Evolutionary conservation across 2,113 vertebrate genomes (phyloP).

Genomic region (Crotophaga sulcirostris): DNA sequence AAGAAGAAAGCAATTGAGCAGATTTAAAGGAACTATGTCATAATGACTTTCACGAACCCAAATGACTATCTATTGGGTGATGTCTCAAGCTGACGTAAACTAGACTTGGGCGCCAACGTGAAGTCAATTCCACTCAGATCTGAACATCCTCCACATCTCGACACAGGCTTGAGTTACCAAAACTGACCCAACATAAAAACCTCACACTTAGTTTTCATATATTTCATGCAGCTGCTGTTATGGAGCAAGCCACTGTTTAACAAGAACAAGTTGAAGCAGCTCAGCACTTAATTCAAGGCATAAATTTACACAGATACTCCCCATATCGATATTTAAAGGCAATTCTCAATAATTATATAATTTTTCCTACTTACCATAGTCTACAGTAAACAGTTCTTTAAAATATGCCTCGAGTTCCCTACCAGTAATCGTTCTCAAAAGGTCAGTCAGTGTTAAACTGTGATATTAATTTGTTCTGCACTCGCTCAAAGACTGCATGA

Average conservation of each 20-base stretch:
- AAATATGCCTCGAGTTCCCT: not conserved
- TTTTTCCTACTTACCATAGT: not conserved
- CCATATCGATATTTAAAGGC: not conserved
- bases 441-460: slow-evolving; percentile 14
- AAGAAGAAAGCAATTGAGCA: not conserved
- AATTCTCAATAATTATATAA: not conserved
- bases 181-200: not conserved
- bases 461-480: slow-evolving; percentile 53
- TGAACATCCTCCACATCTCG: not conserved
- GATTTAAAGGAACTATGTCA: not conserved
- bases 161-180: not conserved
- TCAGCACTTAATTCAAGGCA: not conserved
- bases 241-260: not conserved
- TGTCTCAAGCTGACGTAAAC: not conserved
- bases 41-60: not conserved
- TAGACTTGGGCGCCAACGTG: rapidly evolving
- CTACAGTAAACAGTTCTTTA: not conserved
- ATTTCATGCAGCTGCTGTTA: not conserved
- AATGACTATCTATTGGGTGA: not conserved
- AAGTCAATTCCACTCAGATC: not conserved
- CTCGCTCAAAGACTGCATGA: slow-evolving; percentile 29
- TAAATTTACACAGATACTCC: not conserved
- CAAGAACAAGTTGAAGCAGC: not conserved
- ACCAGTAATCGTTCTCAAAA: not conserved
- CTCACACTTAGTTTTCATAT: not conserved